phyloP scores from a whole-genome alignment of 2,797 vertebrate species.

The Steatocranus sp. region DNA sequence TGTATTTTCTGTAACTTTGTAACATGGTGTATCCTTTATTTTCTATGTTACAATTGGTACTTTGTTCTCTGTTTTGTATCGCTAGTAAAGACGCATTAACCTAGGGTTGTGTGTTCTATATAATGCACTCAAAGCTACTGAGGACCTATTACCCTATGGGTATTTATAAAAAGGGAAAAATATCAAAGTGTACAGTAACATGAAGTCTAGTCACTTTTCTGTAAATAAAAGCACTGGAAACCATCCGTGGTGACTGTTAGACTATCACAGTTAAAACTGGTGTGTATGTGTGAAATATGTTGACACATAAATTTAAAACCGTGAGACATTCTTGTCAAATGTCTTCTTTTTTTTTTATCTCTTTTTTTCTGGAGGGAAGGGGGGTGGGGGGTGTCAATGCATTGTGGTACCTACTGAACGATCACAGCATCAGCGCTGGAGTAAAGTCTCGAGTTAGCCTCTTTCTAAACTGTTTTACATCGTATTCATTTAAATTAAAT shows the following conservation, averaged over 20 bases:
- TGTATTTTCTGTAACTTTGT: constrained; percentile 88
- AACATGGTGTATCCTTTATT: constrained; percentile 80
- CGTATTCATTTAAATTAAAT: neutral
- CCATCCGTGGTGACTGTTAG: constrained; percentile 80
- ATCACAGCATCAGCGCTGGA: neutral
- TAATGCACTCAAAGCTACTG: constrained; percentile 92
- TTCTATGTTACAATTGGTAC: constrained; percentile 72
- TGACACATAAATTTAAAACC: constrained; percentile 77
- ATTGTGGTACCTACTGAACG: neutral
- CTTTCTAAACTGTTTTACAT: neutral
- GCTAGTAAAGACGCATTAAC: constrained; percentile 86
- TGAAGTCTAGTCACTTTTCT: constrained; percentile 91
- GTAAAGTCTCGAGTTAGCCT: neutral
- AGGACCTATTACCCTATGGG: constrained; percentile 99
- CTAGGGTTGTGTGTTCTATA: constrained; percentile 97
- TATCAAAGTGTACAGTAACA: constrained; percentile 93
- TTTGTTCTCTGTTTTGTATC: constrained; percentile 84
- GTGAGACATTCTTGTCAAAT: constrained; percentile 32
- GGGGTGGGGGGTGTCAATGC: neutral
- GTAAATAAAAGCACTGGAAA: constrained; percentile 98
- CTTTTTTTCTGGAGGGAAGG: neutral
- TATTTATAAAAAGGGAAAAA: constrained; percentile 95
- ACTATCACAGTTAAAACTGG: constrained; percentile 81
- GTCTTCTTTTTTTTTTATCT: neutral
- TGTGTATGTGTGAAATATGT: constrained; percentile 83